phyloP scores from a whole-genome alignment of 2,888 invertebrate genomes.

The Drosophila kanekoi region DNA sequence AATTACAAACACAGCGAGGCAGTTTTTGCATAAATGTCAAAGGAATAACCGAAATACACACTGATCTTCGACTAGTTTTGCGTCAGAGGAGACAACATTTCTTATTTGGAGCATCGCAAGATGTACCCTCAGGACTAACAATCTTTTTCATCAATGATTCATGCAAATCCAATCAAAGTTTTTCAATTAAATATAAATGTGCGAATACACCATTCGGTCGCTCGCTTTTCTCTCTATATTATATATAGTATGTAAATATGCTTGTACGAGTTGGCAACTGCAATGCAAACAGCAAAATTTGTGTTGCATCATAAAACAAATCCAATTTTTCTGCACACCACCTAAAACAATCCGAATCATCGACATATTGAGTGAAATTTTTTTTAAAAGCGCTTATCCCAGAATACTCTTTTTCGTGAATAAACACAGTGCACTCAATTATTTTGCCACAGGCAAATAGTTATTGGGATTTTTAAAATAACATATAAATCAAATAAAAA shows the following conservation, averaged over 20 bases:
- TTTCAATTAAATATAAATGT: constrained; percentile 57
- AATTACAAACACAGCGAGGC: constrained; percentile 28
- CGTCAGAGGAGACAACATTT: constrained; percentile 25
- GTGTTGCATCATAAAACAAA: constrained; percentile 56
- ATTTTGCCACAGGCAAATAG: constrained; percentile 4
- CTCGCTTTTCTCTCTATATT: not conserved
- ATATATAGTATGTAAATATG: constrained; percentile 1
- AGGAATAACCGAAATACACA: constrained; percentile 28
- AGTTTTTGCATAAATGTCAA: constrained; percentile 29
- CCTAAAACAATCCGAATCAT: constrained; percentile 23
- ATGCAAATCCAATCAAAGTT: constrained; percentile 61
- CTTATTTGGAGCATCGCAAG: constrained; percentile 6
- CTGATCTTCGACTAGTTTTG: constrained; percentile 37
- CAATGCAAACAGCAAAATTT: constrained; percentile 31
- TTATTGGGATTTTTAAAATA: not conserved
- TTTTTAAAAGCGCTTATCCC: constrained; percentile 47
- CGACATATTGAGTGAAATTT: constrained; percentile 34
- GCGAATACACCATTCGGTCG: not conserved
- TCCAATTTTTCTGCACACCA: constrained; percentile 18
- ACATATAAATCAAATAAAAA: too few relatives aligned
- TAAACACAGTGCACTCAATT: constrained; percentile 29
- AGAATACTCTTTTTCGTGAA: constrained; percentile 30
- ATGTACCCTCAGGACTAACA: constrained; percentile 29
- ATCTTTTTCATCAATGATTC: constrained; percentile 43
- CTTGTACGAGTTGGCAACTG: constrained; percentile 14